Percentiles rank a stretch among this genome's conserved stretches.
Evolutionary conservation across 2,797 vertebrate genomes (phyloP).

Genomic region (Takifugu rubripes): DNA sequence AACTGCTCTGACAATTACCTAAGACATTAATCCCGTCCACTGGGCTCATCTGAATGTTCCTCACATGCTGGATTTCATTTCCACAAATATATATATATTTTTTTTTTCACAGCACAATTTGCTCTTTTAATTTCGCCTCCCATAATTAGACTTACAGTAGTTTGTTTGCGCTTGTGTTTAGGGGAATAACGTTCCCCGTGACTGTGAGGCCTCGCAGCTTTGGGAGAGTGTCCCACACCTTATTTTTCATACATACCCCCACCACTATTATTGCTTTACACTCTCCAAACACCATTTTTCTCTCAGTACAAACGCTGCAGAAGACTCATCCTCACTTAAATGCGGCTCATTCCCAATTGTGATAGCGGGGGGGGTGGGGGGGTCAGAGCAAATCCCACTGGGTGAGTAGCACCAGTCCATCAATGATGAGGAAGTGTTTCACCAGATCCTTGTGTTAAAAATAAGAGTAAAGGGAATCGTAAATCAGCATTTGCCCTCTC

Average conservation of each 20-base stretch:
- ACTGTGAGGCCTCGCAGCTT: slow-evolving; percentile 21
- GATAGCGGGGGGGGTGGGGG: too few relatives aligned
- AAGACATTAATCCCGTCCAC: slow-evolving; percentile 72
- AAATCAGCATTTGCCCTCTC: too few relatives aligned
- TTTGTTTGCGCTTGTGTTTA: slow-evolving; percentile 56
- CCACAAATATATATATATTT: slow-evolving; percentile 71
- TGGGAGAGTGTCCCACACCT: slow-evolving; percentile 3
- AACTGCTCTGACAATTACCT: slow-evolving; percentile 70
- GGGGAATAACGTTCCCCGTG: slow-evolving; percentile 15
- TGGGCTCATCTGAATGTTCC: slow-evolving; percentile 71
- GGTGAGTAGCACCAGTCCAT: too few relatives aligned
- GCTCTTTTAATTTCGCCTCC: slow-evolving; percentile 68
- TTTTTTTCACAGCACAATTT: slow-evolving; percentile 68
- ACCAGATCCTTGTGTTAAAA: too few relatives aligned
- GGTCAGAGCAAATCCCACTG: too few relatives aligned
- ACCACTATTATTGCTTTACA: neutral
- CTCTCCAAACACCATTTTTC: neutral
- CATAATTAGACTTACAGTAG: slow-evolving; percentile 57
- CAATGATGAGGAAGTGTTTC: too few relatives aligned
- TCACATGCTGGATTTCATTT: slow-evolving; percentile 59
- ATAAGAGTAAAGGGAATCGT: too few relatives aligned
- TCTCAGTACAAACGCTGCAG: too few relatives aligned
- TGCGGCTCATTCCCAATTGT: too few relatives aligned
- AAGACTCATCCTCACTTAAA: too few relatives aligned
- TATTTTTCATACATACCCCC: neutral